Percentiles rank a stretch among this genome's conserved stretches.
These are phyloP conservation scores for Xylocopa sonorina DNA, from an alignment of 1,140 invertebrate species.

Conservation along the genomic window DNA sequence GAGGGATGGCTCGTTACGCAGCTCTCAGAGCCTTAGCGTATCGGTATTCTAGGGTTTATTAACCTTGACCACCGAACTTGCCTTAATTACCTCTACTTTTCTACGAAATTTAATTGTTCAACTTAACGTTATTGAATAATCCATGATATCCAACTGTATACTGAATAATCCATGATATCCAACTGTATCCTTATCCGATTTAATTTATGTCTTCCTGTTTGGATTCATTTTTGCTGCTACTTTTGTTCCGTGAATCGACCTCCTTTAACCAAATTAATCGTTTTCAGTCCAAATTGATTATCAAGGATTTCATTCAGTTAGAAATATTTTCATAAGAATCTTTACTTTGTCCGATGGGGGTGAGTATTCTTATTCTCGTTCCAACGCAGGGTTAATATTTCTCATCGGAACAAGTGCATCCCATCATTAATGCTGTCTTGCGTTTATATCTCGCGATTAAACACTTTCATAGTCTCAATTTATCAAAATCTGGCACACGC, in stretches of 20 bases:
- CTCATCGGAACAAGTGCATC: no score
- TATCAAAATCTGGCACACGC: no score
- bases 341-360: no score
- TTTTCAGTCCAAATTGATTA: no score
- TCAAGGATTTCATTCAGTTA: no score
- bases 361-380: no score
- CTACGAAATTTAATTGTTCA: neutral
- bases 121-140: constrained; percentile 13
- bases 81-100: constrained; percentile 11
- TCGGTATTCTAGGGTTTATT: constrained; percentile 19
- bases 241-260: neutral
- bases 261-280: no score
- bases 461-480: no score
- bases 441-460: no score
- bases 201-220: neutral
- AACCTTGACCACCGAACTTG: constrained; percentile 26
- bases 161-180: constrained; percentile 1
- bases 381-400: no score
- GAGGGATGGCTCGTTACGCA: neutral
- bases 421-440: no score
- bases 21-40: neutral
- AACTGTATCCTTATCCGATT: neutral
- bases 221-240: neutral
- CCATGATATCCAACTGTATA: neutral
- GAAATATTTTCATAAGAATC: no score